Evolutionary conservation across 2,888 invertebrate genomes (phyloP), one percentile per base, ranked within the genome.

Genomic region (Polietes domitor): DNA sequence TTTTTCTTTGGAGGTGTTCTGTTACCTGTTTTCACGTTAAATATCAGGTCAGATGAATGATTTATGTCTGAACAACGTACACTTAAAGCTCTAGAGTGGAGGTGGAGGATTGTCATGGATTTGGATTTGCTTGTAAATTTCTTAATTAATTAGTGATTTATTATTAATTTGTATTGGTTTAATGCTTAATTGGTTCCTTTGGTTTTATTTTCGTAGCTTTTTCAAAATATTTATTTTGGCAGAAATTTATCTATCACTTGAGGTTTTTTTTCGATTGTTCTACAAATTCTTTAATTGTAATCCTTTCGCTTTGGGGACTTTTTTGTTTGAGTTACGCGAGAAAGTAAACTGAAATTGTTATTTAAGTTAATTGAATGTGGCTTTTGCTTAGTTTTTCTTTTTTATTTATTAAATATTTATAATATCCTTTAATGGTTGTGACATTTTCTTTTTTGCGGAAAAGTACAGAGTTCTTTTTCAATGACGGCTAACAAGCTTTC

Each of bases 391-490:
- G 37, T 37, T 3, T 37, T 37, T 37, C n/a, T 28, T 65, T 19
- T 65, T 65, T 41, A 2, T 65, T n/a, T n/a, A 41, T 41, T 2
- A 41, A 41, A 53, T 7, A 53, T 21, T 19, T 50, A 53, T 21
- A 15, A 53, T 50, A 50, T 41, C 50, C 24, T 53, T 10, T 53
- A 53, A 21, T 17, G 5, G 53, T 19, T 21, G 53, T 53, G 53
- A 21, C 10, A 21, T 53, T 63, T 32, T 63, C n/a, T 58, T 61
- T 41, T 65, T 41, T 65, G 65, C 65, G 65, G 65, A 65, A 65
- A 41, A 41, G 65, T 65, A 61, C 61, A 61, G 61, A 61, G 21
- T 61, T 61, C 26, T 61, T 28, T 61, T 61, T 61, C 61, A 41
- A 41, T 65, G 65, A 65, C 65, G 65, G 41, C 32, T 61, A 65